Base-by-base conservation (phyloP, 2,797 vertebrate genomes). In the Yasuhikotakia modesta region DNA sequence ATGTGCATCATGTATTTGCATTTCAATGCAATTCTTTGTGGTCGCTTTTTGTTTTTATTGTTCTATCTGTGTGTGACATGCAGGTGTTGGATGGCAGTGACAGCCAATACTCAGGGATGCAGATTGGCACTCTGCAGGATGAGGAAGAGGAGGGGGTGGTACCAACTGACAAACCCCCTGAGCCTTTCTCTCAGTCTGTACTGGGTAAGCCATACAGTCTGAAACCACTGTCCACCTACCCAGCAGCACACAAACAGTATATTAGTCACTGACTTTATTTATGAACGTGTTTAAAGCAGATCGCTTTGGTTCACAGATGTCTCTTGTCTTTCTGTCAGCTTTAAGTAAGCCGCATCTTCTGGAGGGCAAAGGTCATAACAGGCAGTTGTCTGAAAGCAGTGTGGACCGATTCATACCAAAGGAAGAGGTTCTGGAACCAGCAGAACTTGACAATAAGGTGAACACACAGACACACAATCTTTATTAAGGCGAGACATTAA, bases 81-180 rank as follows among this genome's bases (percentile, higher is more conserved):
- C 87, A 99, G 97, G 96, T 98, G 71, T 88, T 98, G 75, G 97
- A 99, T 17, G 93, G 96, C 72, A 90, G 93, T 27, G 97, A 99
- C 79, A 95, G 93, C 87, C 97, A 96, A 79, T 96, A 95, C 86
- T 95, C 94, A 10, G 96, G 95, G 77, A 93, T 96, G 95, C 96
- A 96, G 48, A 95, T 94, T 0, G 96, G 96, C 69, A 95, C 94
- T 14, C 88, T 95, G 0, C 96, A 95, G 85, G 97, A 98, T 70
- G 96, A 97, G 43, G 97, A 97, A 73, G 96, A 97, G 74, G 96
- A 96, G 74, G 86, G 77, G 19, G 82, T 70, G 76, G 89, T 73
- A 1, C 85, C 85, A 48, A 89, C 94, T 5, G 94, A 95, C 11
- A 95, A 93, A 71, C 86, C 88, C 1, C 27, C 86, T 0, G 94